Evolutionary conservation across 2,113 vertebrate genomes (phyloP), one percentile per base, ranked within the genome.

Genomic region (Morone chrysops): DNA sequence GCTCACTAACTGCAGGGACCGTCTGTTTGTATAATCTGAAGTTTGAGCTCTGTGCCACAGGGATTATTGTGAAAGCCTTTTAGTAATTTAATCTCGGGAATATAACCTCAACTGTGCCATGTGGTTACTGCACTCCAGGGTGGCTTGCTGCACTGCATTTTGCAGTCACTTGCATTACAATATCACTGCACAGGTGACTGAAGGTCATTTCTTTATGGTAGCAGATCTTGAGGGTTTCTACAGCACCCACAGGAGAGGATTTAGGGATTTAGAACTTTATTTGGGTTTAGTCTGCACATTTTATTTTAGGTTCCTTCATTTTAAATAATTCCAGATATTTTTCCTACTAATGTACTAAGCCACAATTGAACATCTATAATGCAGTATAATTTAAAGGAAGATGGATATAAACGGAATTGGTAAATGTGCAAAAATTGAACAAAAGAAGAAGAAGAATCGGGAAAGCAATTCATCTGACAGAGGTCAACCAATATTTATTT

Each of bases 61-160:
- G 82, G 77, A 75, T 65, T 12, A 61, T 20, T 67, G 67, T 62
- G 45, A 76, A 73, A 87, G 63, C 67, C 71, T 73, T 77, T 75
- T 62, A 4, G 57, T 78, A 53, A 57, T 81, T 79, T 82, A 36
- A 71, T 70, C 72, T 40, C 8, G 25, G 51, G 43, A 65, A 38
- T 68, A 59, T 60, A 77, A 74, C 68, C 69, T 66, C 66, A 17
- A 14, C 75, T 31, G 57, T 66, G 45, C 31, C 17, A 0, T 40
- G 62, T 36, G 60, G 40, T 74, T 76, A 8, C 38, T 0, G 38
- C 53, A 12, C 8, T n/a, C 22, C n/a, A 50, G 36, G 8, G 40
- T 0, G 69, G 22, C 47, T 67, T 53, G 61, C 70, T 54, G 80
- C 74, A 4, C 43, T 11, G 45, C 54, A 60, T 72, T 62, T 61